Evolutionary conservation across 1,140 invertebrate species (phyloP), one percentile per base, ranked within the genome.

Genomic region (Polypedilum vanderplanki): DNA sequence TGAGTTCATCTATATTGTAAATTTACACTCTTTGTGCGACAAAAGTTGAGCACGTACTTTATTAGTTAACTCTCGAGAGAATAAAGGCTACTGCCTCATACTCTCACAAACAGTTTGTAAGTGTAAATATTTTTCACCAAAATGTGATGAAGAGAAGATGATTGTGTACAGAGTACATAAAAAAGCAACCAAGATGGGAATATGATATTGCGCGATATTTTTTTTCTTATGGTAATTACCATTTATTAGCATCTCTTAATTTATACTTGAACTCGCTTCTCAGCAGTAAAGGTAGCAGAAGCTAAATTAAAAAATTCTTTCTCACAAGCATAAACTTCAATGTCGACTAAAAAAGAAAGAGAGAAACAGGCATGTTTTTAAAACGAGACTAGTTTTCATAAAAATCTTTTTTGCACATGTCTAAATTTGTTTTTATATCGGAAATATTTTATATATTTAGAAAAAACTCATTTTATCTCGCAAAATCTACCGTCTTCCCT

Each of bases 101-200:
- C 24, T 33, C 24, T 33, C 24, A 33, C 24, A 33, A 57, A 15
- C 46, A 57, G 15, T 3, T 57, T 57, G 46, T 57, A 57, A 46
- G n/a, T 57, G 46, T 57, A 57, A 57, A 57, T 57, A 57, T 57
- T 57, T 57, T 57, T 57, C 12, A 57, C 46, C 46, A 57, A 57
- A 57, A 57, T 57, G 12, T 15, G 41, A 46, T n/a, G 4, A 15
- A 57, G 46, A 57, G 46, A 57, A 12, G 46, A 57, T 4, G 9
- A 33, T 57, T 57, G 46, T 57, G 46, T 57, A 57, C 46, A 57
- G 46, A n/a, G n/a, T 57, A 57, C 46, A 57, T 57, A 12, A 57
- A 57, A 33, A 1, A n/a, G 10, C 46, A 57, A 8, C n/a, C n/a
- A 57, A 57, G 46, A 57, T 57, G 46, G 46, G 46, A 57, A 57